Evolutionary conservation across 2,113 vertebrate genomes (phyloP), one percentile per base, ranked within the genome.

Genomic region (Carettochelys insculpta): DNA sequence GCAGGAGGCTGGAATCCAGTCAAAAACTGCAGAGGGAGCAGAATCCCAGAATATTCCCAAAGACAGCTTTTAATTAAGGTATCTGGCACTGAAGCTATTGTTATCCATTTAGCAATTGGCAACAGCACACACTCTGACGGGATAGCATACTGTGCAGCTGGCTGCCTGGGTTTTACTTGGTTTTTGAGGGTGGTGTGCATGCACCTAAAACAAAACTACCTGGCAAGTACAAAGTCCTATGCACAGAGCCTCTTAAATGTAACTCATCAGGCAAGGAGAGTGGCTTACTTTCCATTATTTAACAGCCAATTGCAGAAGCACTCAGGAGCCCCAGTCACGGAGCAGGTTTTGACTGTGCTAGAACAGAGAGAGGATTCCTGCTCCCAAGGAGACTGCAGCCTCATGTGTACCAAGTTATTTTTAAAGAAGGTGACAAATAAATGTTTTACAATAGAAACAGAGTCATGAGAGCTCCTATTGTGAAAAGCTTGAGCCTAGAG

Each of bases 131-230:
- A 1, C 85, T 87, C 93, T 96, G 92, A 95, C 77, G 87, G 93
- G 52, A 27, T 50, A 0, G 5, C 95, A 95, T 91, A 95, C 90
- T 93, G 48, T 16, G n/a, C 5, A 16, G 34, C 31, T 87, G 82
- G 85, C 93, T 14, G 88, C 92, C 90, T 94, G 94, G 94, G 95
- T 90, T 93, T 90, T 90, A 91, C 82, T 95, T 77, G 82, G 90
- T 93, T 94, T 94, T 93, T 94, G 90, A 96, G 92, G 93, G 85
- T 90, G 79, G 83, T 94, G 94, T 95, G 95, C 87, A 92, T 73
- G 88, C 24, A 94, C 83, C 92, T 94, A 85, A 88, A 94, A 89
- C 94, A 87, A 93, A 93, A 87, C 77, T 31, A 51, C 47, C 86
- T 11, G 80, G 83, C 76, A 82, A 93, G 95, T 52, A 89, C 78